These are phyloP conservation scores for Panzeria rudis DNA, from an alignment of 2,888 invertebrate genomes.

Conservation along the genomic window DNA sequence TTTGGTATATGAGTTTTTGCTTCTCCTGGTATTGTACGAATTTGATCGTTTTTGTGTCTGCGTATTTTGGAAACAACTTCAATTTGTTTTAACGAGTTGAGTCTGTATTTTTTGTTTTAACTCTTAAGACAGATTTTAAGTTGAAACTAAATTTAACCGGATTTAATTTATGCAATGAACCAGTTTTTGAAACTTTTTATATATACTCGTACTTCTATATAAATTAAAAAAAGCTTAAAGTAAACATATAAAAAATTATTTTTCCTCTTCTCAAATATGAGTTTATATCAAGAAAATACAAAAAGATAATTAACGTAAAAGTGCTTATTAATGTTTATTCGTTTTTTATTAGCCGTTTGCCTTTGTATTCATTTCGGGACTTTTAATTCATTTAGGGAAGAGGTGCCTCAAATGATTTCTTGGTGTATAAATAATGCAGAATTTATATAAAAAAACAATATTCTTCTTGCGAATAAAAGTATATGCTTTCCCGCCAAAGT, in stretches of 20 bases:
- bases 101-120: constrained; percentile 19
- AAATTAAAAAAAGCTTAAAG: not conserved
- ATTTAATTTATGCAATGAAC: constrained; percentile 82
- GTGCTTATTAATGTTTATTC: not conserved
- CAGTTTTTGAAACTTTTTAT: constrained; percentile 76
- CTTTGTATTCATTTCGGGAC: not conserved
- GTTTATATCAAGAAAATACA: not conserved
- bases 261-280: constrained; percentile 6
- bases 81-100: constrained; percentile 8
- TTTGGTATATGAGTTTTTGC: not conserved
- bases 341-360: not conserved
- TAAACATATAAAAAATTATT: constrained; percentile 16
- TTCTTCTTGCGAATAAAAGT: too few relatives aligned
- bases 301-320: constrained; percentile 8
- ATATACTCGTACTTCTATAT: constrained; percentile 1
- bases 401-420: not conserved
- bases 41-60: constrained; percentile 33
- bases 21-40: constrained; percentile 11
- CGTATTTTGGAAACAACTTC: constrained; percentile 32
- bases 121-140: constrained; percentile 45
- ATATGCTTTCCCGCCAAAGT: too few relatives aligned
- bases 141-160: constrained; percentile 57
- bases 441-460: too few relatives aligned
- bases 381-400: not conserved
- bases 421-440: not conserved